Base-by-base conservation (phyloP, 2,797 vertebrate genomes). In the Sebastes nivosus region DNA sequence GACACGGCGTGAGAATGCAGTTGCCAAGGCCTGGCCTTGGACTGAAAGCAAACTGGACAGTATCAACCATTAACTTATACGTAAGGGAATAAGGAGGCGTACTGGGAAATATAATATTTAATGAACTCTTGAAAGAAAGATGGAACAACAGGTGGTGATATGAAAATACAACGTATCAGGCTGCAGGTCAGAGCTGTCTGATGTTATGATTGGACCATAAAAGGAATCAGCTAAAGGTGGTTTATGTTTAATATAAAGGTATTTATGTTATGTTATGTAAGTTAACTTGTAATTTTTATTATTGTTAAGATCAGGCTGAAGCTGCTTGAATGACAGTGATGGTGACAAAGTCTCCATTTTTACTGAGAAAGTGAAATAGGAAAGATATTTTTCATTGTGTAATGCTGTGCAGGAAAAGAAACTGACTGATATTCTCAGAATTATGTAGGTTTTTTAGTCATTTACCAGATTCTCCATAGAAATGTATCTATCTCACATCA, bases 131-230 rank as follows among this genome's bases (percentile, higher is more conserved):
- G 64, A 75, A 86, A 78, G 42, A 80, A 64, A 57, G 63, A 61
- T 75, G 65, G 72, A 86, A 74, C 86, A 90, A 81, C 88, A 91
- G 89, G 84, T 88, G 89, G 58, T 59, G 64, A 68, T 36, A 65
- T 67, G 66, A 74, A 50, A 61, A 84, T 74, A 46, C 50, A 46
- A 6, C 14, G 16, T 55, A 70, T 84, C 76, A 57, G 46, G 65
- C 75, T 60, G 13, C 57, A 63, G 59, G 63, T 60, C 69, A 36
- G 25, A 63, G 75, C 34, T 11, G 50, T 50, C 71, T 50, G 60
- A 18, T 70, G 61, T 55, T 60, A 16, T n/a, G 7, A 71, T 29
- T 11, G 1, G 61, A 77, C 42, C 32, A 20, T 24, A 27, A 60
- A 3, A 6, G 55, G 10, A 67, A 57, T 54, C 8, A 46, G 29